Evolutionary conservation across 2,113 vertebrate genomes (phyloP).

Genomic region (Urocolius indicus): DNA sequence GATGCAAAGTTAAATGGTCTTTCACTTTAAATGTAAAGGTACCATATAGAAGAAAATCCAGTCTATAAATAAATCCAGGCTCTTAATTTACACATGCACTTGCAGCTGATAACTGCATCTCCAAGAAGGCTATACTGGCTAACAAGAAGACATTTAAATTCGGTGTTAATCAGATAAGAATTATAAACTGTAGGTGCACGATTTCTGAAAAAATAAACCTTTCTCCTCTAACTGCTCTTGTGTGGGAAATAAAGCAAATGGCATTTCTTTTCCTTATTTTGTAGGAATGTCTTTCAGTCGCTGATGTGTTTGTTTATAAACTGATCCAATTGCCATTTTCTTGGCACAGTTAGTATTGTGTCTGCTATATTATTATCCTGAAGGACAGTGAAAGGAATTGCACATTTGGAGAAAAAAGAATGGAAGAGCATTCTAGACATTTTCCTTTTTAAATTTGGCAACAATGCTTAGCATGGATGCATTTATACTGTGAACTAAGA

Average conservation of each 20-base stretch:
- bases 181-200: background rate
- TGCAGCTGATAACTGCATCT: background rate
- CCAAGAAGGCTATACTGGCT: background rate
- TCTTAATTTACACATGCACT: background rate
- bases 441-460: background rate
- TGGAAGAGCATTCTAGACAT: background rate
- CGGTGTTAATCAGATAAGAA: background rate
- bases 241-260: background rate
- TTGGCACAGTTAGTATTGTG: background rate
- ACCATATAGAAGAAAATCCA: background rate
- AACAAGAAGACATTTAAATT: background rate
- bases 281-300: background rate
- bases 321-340: background rate
- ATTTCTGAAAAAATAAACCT: constrained; percentile 2
- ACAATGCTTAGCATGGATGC: background rate
- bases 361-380: background rate
- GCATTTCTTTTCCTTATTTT: background rate
- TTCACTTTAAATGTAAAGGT: background rate
- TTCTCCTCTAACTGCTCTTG: background rate
- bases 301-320: background rate
- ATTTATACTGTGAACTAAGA: background rate
- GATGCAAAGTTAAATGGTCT: background rate
- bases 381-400: background rate
- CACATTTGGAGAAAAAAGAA: background rate
- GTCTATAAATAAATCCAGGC: background rate